phyloP scores from a whole-genome alignment of 2,888 invertebrate genomes.

The Pyrochroa serraticornis region DNA sequence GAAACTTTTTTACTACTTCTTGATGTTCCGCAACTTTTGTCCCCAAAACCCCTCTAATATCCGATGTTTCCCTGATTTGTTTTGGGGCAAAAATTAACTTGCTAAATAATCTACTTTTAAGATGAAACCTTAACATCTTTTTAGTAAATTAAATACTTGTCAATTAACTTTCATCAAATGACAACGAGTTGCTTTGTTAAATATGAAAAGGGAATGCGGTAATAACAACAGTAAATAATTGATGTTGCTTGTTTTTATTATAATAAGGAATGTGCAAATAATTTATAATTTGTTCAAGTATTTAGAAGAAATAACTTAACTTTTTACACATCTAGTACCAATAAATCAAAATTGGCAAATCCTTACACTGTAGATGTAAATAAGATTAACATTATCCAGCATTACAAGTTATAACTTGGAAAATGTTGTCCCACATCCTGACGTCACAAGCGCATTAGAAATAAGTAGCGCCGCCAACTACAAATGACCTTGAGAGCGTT shows the following conservation, averaged over 20 bases:
- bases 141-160: no score
- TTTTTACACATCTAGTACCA: no score
- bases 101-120: no score
- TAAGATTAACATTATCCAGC: no score
- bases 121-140: no score
- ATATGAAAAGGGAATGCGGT: no score
- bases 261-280: constrained; percentile 27
- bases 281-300: constrained; percentile 10
- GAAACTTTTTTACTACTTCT: constrained; percentile 86
- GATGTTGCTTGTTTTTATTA: constrained; percentile 23
- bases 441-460: no score
- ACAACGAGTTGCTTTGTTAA: neutral
- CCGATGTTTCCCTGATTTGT: constrained; percentile 70
- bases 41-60: constrained; percentile 84
- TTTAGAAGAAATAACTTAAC: neutral
- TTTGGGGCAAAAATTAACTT: constrained; percentile 48
- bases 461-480: neutral
- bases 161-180: no score
- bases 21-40: constrained; percentile 89
- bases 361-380: no score
- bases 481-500: neutral
- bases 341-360: neutral
- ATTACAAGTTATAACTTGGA: no score
- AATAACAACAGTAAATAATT: neutral
- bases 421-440: no score